phyloP scores from a whole-genome alignment of 2,888 invertebrate genomes.

The Homarus gammarus region DNA sequence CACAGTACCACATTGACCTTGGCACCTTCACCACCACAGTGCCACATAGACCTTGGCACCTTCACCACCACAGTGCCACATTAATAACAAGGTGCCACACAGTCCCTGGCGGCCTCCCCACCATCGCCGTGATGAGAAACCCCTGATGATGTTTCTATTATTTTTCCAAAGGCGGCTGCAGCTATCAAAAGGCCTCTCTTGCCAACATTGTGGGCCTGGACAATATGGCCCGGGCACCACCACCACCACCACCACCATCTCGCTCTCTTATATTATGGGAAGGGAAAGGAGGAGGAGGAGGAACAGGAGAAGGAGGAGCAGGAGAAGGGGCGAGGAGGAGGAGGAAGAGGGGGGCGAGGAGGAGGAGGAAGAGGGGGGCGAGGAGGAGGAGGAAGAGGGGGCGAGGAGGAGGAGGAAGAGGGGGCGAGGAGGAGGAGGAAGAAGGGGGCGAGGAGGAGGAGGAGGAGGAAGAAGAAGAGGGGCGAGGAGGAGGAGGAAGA shows the following conservation, averaged over 20 bases:
- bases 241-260: no score
- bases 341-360: neutral
- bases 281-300: neutral
- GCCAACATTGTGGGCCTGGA: slow-evolving; percentile 12
- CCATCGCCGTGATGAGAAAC: no score
- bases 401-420: neutral
- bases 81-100: slow-evolving; percentile 12
- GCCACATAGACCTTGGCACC: no score
- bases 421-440: neutral
- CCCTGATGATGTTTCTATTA: slow-evolving; percentile 21
- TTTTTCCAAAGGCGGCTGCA: slow-evolving; percentile 10
- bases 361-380: neutral
- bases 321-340: neutral
- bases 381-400: no score
- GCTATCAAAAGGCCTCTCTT: slow-evolving; percentile 3
- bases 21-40: no score
- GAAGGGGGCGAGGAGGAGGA: neutral
- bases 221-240: neutral
- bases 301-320: neutral
- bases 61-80: no score
- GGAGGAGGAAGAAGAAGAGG: neutral
- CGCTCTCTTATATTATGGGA: neutral
- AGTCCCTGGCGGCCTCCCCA: neutral
- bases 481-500: no score
- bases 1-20: no score